phyloP scores from a whole-genome alignment of 2,797 vertebrate genomes.

The Leptatherina wallacei region DNA sequence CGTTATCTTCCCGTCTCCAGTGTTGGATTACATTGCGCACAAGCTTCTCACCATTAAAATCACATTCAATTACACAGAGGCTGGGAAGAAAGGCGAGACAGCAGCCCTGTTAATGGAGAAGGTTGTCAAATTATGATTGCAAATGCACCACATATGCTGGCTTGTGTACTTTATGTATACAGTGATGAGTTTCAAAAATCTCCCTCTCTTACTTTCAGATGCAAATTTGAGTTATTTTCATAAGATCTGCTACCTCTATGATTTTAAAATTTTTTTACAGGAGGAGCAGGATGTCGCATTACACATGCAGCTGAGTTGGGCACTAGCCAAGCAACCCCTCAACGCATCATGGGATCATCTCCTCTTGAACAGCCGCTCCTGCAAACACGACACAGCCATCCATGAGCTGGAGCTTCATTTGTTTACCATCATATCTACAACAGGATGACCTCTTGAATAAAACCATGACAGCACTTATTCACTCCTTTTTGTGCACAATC shows the following conservation, averaged over 20 bases:
- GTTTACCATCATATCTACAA: conserved; percentile 40
- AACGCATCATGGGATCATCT: conserved; percentile 42
- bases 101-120: conserved; percentile 69
- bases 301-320: conserved; percentile 10
- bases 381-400: conserved; percentile 16
- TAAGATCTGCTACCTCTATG: conserved; percentile 50
- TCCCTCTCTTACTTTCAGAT: conserved; percentile 26
- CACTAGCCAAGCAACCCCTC: conserved; percentile 24
- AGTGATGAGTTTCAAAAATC: conserved; percentile 41
- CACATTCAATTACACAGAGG: conserved; percentile 78
- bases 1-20: conserved; percentile 51
- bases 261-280: conserved; percentile 34
- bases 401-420: conserved; percentile 30
- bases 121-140: conserved; percentile 65
- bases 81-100: conserved; percentile 60
- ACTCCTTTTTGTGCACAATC: conserved; percentile 54
- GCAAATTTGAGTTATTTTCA: conserved; percentile 60
- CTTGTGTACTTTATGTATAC: conserved; percentile 34
- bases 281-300: not conserved
- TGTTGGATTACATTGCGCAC: conserved; percentile 74
- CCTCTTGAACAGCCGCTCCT: conserved; percentile 17
- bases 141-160: conserved; percentile 48
- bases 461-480: conserved; percentile 50
- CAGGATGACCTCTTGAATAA: conserved; percentile 57
- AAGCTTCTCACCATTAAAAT: conserved; percentile 77